Evolutionary conservation across 2,888 invertebrate genomes (phyloP).

Genomic region (Drepana falcataria): DNA sequence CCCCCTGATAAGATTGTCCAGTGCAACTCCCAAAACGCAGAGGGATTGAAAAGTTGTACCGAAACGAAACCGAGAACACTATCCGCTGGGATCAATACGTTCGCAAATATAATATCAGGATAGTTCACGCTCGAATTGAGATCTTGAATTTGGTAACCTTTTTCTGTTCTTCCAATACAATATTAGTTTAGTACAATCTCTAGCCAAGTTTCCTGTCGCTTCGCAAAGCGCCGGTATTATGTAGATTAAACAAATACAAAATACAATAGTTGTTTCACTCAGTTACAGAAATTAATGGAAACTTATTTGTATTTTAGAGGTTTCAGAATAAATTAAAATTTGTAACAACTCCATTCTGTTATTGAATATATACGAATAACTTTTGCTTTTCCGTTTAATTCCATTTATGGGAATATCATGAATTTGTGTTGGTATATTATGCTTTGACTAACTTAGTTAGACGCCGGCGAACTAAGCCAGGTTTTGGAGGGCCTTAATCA

Average conservation of each 20-base stretch:
- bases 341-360: background rate
- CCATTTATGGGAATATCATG: background rate
- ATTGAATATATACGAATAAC: background rate
- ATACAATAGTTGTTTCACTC: background rate
- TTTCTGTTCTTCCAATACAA: constrained; percentile 37
- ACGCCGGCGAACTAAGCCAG: no score
- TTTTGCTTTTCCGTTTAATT: background rate
- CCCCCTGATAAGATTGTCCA: constrained; percentile 76
- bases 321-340: background rate
- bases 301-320: background rate
- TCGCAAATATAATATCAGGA: constrained; percentile 72
- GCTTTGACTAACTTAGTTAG: no score
- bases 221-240: constrained; percentile 13
- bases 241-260: constrained; percentile 4
- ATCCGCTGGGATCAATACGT: constrained; percentile 75
- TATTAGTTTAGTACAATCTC: constrained; percentile 42
- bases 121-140: constrained; percentile 56
- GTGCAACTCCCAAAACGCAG: constrained; percentile 75
- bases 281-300: background rate
- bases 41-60: constrained; percentile 75
- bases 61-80: constrained; percentile 71
- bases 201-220: constrained; percentile 18
- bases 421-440: background rate
- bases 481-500: no score
- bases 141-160: constrained; percentile 43